These are phyloP conservation scores for Selenia dentaria DNA, from an alignment of 2,888 invertebrate species.

Conservation along the genomic window DNA sequence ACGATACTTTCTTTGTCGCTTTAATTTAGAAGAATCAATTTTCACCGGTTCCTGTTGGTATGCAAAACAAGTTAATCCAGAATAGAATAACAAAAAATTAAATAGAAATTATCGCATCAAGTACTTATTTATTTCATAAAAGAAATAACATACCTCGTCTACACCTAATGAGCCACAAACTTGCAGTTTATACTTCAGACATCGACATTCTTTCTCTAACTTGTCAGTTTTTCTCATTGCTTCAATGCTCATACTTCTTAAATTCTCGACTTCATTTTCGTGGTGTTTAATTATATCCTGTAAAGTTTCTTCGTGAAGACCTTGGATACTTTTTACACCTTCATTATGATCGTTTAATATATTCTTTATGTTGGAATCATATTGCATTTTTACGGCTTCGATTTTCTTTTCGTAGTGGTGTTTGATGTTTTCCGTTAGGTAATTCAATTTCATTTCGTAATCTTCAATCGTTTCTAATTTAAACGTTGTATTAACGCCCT, in stretches of 20 bases:
- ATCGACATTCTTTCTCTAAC: conserved; percentile 65
- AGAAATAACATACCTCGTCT: too few relatives aligned
- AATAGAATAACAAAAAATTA: too few relatives aligned
- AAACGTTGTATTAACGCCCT: conserved; percentile 43
- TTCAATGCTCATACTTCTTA: conserved; percentile 73
- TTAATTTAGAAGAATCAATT: conserved; percentile 46
- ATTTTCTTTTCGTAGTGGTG: conserved; percentile 69
- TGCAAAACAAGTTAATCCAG: background rate
- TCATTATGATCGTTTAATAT: conserved; percentile 80
- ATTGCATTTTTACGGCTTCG: conserved; percentile 77
- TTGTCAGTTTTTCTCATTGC: conserved; percentile 72
- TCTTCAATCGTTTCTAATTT: conserved; percentile 51
- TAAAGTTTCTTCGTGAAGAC: conserved; percentile 78
- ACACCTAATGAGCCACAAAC: conserved; percentile 36
- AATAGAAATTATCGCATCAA: too few relatives aligned
- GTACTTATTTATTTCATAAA: too few relatives aligned
- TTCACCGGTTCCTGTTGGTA: conserved; percentile 55
- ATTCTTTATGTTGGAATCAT: conserved; percentile 79
- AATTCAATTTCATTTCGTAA: conserved; percentile 59
- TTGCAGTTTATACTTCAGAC: conserved; percentile 51
- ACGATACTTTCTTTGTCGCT: conserved; percentile 46
- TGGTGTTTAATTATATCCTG: conserved; percentile 73
- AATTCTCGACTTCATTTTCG: conserved; percentile 79
- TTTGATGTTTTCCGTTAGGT: conserved; percentile 61
- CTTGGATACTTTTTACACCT: conserved; percentile 82